Evolutionary conservation across 2,888 invertebrate species (phyloP).

Genomic region (Epistrophe grossulariae): DNA sequence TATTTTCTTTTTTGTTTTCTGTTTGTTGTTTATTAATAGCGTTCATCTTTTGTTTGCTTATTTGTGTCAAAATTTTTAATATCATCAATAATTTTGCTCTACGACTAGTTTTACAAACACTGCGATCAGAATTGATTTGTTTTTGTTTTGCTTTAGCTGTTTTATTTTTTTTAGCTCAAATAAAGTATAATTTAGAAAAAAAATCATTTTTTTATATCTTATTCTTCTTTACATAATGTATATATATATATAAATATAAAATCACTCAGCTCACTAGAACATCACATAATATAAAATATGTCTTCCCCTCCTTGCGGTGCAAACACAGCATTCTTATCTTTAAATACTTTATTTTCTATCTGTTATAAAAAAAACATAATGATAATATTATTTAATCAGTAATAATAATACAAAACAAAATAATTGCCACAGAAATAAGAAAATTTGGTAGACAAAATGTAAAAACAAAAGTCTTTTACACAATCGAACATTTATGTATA

Average conservation of each 20-base stretch:
- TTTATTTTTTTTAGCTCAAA: constrained; percentile 65
- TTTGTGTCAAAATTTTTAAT: constrained; percentile 61
- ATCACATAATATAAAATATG: constrained; percentile 75
- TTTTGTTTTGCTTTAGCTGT: constrained; percentile 30
- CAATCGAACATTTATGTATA: not conserved
- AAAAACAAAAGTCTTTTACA: not conserved
- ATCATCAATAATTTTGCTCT: constrained; percentile 74
- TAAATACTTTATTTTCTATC: constrained; percentile 54
- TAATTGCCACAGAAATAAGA: constrained; percentile 65
- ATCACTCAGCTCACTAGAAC: constrained; percentile 75
- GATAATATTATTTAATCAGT: constrained; percentile 27
- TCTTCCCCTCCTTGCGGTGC: constrained; percentile 59
- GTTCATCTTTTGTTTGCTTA: constrained; percentile 57
- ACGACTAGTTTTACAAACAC: constrained; percentile 75
- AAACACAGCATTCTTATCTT: constrained; percentile 72
- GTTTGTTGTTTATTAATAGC: constrained; percentile 50
- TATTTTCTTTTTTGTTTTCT: constrained; percentile 36
- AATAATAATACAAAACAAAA: constrained; percentile 57
- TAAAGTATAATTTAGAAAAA: constrained; percentile 60
- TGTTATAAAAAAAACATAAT: constrained; percentile 39
- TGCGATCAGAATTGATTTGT: constrained; percentile 63
- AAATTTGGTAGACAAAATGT: constrained; percentile 23
- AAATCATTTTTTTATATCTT: constrained; percentile 17
- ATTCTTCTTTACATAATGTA: constrained; percentile 26
- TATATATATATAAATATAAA: constrained; percentile 68